A percentile compares a stretch with the other conserved stretches of the same genome.
These are phyloP conservation scores for Oryzias curvinotus DNA, from an alignment of 2,113 vertebrate species.

Conservation along the genomic window DNA sequence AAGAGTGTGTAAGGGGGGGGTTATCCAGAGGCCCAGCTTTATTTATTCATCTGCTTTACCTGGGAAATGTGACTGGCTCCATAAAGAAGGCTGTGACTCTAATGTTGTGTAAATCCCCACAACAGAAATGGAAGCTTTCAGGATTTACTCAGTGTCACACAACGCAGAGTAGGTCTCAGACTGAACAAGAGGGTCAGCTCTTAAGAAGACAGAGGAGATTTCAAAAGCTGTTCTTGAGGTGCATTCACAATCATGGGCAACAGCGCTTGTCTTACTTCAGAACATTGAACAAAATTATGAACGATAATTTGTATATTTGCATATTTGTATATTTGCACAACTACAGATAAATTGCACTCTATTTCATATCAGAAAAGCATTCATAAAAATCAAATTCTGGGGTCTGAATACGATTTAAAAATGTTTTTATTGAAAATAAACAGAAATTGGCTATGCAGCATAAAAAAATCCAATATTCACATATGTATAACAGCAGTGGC, in stretches of 20 bases:
- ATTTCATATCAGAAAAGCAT: too few species aligned
- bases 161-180: conserved; percentile 27
- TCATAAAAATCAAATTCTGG: too few species aligned
- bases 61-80: conserved; percentile 63
- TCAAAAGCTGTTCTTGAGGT: conserved; percentile 39
- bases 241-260: not conserved
- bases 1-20: conserved; percentile 11
- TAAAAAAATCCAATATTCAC: too few species aligned
- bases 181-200: conserved; percentile 44
- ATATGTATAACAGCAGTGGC: too few species aligned
- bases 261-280: too few species aligned
- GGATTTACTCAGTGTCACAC: conserved; percentile 63
- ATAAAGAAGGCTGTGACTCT: conserved; percentile 48
- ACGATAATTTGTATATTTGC: too few species aligned
- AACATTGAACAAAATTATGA: too few species aligned
- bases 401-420: too few species aligned
- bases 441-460: too few species aligned
- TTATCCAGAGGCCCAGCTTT: conserved; percentile 34
- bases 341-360: too few species aligned
- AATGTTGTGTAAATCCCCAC: conserved; percentile 69
- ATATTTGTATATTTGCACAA: too few species aligned
- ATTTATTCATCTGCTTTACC: conserved; percentile 72
- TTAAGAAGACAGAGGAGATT: conserved; percentile 54
- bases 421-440: too few species aligned
- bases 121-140: conserved; percentile 52